phyloP scores from a whole-genome alignment of 2,797 vertebrate species.

The Notamacropus eugenii region DNA sequence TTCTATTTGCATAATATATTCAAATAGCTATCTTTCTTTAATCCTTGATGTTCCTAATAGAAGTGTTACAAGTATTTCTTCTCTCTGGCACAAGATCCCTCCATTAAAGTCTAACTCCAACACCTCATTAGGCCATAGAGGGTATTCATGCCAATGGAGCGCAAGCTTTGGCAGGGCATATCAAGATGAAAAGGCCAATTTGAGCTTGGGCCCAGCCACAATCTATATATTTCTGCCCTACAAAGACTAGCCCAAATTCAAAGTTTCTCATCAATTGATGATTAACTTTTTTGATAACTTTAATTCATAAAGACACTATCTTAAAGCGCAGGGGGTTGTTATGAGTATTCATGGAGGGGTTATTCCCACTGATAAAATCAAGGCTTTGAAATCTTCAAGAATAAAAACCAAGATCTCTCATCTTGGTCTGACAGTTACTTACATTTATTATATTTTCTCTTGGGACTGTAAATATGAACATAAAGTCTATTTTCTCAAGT shows the following conservation, averaged over 20 bases:
- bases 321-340: neutral
- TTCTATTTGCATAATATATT: neutral
- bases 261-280: neutral
- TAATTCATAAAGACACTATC: neutral
- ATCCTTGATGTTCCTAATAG: neutral
- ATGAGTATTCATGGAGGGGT: neutral
- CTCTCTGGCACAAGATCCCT: neutral
- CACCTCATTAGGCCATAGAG: neutral
- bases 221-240: neutral
- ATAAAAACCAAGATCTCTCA: neutral
- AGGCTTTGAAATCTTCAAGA: neutral
- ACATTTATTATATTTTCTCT: constrained; percentile 9
- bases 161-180: neutral
- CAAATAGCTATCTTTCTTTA: neutral
- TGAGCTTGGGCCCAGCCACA: neutral
- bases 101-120: neutral
- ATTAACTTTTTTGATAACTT: neutral
- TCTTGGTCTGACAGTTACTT: neutral
- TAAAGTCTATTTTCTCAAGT: constrained; percentile 50
- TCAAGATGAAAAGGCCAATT: neutral
- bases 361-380: neutral
- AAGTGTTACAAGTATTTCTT: neutral
- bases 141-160: neutral
- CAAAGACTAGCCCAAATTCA: neutral
- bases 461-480: neutral